Evolutionary conservation across 2,797 vertebrate genomes (phyloP), one percentile per base, ranked within the genome.

Genomic region (Rachycentron canadum): DNA sequence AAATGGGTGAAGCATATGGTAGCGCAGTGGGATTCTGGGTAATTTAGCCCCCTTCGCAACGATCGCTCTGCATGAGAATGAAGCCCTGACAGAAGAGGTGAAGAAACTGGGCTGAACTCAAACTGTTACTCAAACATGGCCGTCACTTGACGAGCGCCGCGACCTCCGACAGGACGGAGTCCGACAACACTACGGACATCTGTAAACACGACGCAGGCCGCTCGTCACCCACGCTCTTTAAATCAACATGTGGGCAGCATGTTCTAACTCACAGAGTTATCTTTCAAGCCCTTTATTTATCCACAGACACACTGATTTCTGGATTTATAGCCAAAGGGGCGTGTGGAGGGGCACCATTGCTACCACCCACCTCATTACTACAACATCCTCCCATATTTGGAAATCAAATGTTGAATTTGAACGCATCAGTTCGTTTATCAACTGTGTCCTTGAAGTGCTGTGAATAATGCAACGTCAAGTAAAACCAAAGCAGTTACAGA

Each of bases 1-100:
- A 85, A 88, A 56, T 25, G 60, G 69, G 14, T 52, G 66, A 81
- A 73, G 79, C 92, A 91, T 87, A 89, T 84, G 90, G 88, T 40
- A 77, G 65, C 81, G 75, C 83, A 71, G 84, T 79, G 76, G 90
- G 86, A 89, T 86, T 91, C 81, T 83, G 86, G 87, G 80, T 85
- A 86, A 88, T 90, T 73, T 67, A 70, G 62, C 55, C 32, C 53
- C 67, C 57, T 74, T 77, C 82, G 65, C 69, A 77, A 74, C 25
- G 40, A 52, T 75, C 1, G 23, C 73, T 65, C 71, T 28, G 65
- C 72, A 56, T 83, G 82, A 70, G 11, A 73, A 78, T 67, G 74
- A 86, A 79, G 55, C 69, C n/a, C 43, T 58, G 74, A 73, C 57
- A 79, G 76, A 63, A 47, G 75, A 76, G 79, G 72, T 61, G 78